Conservation (phyloP, 2,113 vertebrate species). For the Gorsachius goisagi region DNA sequence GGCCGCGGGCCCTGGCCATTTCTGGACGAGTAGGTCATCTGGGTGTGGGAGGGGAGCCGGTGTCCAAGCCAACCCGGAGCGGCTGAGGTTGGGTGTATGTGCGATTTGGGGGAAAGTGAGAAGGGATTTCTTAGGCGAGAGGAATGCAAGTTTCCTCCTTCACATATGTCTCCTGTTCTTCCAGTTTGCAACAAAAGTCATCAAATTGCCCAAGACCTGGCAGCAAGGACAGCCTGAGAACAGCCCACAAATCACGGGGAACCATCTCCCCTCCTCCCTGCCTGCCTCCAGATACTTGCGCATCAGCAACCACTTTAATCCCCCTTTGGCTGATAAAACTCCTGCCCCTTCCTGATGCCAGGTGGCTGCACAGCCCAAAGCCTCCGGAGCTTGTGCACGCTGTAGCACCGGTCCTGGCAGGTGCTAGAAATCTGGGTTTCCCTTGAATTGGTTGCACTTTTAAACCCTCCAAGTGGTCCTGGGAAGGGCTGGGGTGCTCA, state of each 20-base stretch:
- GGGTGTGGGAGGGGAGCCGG: conserved; percentile 64
- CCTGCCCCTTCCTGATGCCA: not conserved
- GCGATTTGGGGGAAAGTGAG: conserved; percentile 69
- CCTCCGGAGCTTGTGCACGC: not conserved
- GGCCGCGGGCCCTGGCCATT: not conserved
- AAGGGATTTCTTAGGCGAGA: conserved; percentile 65
- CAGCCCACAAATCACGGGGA: not conserved
- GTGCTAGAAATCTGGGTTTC: not conserved
- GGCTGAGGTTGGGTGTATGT: conserved; percentile 67
- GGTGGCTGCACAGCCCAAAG: not conserved
- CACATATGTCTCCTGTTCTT: conserved; percentile 66
- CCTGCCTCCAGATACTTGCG: not conserved
- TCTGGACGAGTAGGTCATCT: conserved; percentile 60
- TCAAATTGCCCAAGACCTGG: conserved; percentile 65
- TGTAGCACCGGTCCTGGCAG: not conserved
- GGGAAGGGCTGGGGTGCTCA: not conserved
- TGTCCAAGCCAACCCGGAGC: conserved; percentile 61
- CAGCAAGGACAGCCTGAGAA: conserved; percentile 30
- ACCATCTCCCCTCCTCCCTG: conserved; percentile 40
- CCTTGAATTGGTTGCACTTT: not conserved
- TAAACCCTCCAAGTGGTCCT: not conserved
- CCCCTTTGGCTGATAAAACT: not conserved
- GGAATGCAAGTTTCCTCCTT: conserved; percentile 71
- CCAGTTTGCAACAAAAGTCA: conserved; percentile 57
- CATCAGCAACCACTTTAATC: conserved; percentile 18